phyloP scores from a whole-genome alignment of 2,113 vertebrate species.

The Sylvicapra grimmia region DNA sequence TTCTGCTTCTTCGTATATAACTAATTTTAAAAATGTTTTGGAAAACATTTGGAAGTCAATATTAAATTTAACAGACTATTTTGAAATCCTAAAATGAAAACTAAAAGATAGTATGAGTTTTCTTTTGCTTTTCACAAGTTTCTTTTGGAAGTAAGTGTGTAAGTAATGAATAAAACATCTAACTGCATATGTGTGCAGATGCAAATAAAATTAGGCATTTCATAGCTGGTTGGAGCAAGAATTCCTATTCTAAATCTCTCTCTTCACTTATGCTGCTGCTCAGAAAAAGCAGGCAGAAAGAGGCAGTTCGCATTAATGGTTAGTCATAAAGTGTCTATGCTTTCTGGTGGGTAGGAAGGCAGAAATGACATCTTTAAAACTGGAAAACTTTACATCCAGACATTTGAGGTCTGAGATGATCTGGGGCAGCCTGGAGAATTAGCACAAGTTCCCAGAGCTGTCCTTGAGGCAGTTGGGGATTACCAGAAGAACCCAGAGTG shows the following conservation, averaged over 20 bases:
- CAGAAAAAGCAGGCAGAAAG: slow-evolving; percentile 16
- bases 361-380: slow-evolving; percentile 22
- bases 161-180: slow-evolving; percentile 71
- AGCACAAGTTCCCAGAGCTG: not conserved
- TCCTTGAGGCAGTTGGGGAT: not conserved
- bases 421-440: not conserved
- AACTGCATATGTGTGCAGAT: slow-evolving; percentile 62
- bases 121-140: slow-evolving; percentile 44
- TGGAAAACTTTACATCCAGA: not conserved
- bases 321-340: slow-evolving; percentile 32
- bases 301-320: slow-evolving; percentile 15
- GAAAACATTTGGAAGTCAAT: slow-evolving; percentile 28
- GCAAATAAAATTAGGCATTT: slow-evolving; percentile 71
- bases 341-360: not conserved
- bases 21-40: slow-evolving; percentile 9
- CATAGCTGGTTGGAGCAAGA: slow-evolving; percentile 67
- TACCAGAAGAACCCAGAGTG: not conserved
- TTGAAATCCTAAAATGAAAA: slow-evolving; percentile 46
- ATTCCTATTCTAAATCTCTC: slow-evolving; percentile 44
- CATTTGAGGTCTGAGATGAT: not conserved
- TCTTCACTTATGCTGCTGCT: slow-evolving; percentile 16
- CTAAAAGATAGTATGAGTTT: slow-evolving; percentile 27
- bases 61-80: slow-evolving; percentile 26
- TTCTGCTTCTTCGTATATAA: not conserved
- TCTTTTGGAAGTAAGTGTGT: slow-evolving; percentile 52